phyloP scores from a whole-genome alignment of 2,888 invertebrate genomes.

The Osmoderma eremita region DNA sequence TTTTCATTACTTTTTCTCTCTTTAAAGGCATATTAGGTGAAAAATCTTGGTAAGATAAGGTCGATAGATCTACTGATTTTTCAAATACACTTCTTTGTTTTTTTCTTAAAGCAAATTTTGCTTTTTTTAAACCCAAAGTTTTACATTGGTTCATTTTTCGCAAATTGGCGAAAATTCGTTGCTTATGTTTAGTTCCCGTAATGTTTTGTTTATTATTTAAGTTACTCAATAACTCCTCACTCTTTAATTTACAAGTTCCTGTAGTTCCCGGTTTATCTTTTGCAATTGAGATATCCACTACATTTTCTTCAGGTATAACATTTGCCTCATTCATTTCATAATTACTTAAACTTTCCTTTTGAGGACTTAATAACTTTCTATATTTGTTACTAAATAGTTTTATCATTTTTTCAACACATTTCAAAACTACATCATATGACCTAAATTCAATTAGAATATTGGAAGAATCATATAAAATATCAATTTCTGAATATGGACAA shows the following conservation, averaged over 20 bases:
- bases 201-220: background rate
- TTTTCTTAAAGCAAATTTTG: slow-evolving; percentile 14
- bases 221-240: background rate
- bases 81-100: slow-evolving; percentile 11
- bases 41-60: slow-evolving; percentile 3
- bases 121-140: slow-evolving; percentile 12
- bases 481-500: slow-evolving; percentile 66
- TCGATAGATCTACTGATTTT: slow-evolving; percentile 4
- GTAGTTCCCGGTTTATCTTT: no score
- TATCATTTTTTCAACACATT: slow-evolving; percentile 62
- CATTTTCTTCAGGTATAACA: background rate
- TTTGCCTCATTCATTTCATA: background rate
- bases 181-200: background rate
- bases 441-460: slow-evolving; percentile 68
- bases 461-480: slow-evolving; percentile 65
- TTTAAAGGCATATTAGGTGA: slow-evolving; percentile 10
- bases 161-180: background rate
- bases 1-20: slow-evolving; percentile 23
- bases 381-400: slow-evolving; percentile 60
- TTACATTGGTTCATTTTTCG: slow-evolving; percentile 41
- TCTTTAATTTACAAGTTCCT: background rate
- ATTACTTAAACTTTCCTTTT: slow-evolving; percentile 49
- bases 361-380: slow-evolving; percentile 54
- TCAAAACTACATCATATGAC: slow-evolving; percentile 63
- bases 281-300: no score